Conservation (phyloP, 1,140 invertebrate genomes). For the Sycophaga agraensis region DNA sequence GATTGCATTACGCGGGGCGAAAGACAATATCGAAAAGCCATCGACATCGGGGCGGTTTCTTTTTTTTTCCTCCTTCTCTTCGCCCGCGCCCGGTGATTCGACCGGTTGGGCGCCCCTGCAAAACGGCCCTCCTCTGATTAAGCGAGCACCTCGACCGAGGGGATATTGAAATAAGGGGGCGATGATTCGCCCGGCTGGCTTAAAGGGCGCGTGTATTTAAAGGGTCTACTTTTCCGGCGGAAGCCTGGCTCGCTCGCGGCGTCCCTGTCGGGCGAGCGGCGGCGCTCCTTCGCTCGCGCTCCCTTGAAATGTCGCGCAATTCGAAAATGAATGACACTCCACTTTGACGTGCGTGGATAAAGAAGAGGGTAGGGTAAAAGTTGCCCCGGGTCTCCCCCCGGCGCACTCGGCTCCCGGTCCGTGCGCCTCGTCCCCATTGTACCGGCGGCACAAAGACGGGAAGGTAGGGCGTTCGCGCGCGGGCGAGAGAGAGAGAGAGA, state of each 20-base stretch:
- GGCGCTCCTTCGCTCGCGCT: slow-evolving; percentile 2
- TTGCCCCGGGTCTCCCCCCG: neutral
- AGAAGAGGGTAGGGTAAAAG: slow-evolving; percentile 1
- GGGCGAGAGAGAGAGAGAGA: neutral
- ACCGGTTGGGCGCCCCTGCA: too few relatives aligned
- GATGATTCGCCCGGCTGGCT: neutral
- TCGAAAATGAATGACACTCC: slow-evolving; percentile 40
- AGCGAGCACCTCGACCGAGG: slow-evolving; percentile 9
- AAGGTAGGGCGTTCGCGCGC: neutral
- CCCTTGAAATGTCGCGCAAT: slow-evolving; percentile 33
- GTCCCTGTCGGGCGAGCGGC: too few relatives aligned
- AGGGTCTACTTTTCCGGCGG: slow-evolving; percentile 9
- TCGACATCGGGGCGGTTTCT: too few relatives aligned
- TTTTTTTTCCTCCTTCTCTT: neutral
- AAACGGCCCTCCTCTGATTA: slow-evolving; percentile 1
- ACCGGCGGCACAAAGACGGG: slow-evolving; percentile 42
- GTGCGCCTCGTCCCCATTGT: slow-evolving; percentile 36
- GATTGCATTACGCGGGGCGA: too few relatives aligned
- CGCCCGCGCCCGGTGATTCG: neutral
- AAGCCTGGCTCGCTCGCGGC: slow-evolving; percentile 20
- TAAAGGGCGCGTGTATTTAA: neutral
- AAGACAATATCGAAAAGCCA: too few relatives aligned
- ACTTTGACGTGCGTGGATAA: slow-evolving; percentile 33
- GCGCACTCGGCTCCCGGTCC: neutral
- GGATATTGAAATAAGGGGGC: slow-evolving; percentile 8